Conservation (phyloP, 1,140 invertebrate genomes). For the Lepidurus couesii region DNA sequence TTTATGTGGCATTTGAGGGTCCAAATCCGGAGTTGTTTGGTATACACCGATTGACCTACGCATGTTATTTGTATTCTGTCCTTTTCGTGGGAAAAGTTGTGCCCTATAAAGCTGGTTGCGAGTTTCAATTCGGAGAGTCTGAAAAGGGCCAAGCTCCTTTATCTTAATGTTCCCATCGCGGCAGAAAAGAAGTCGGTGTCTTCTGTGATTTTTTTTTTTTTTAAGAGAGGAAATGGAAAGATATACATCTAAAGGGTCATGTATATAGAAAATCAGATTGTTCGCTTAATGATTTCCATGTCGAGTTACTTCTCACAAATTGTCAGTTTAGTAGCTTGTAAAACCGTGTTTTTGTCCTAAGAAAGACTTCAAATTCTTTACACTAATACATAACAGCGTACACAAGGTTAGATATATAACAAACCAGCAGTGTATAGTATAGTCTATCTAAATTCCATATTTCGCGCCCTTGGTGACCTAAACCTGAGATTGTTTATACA, state of each 20-base stretch:
- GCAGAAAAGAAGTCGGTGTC: not conserved
- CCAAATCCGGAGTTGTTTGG: not conserved
- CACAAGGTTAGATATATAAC: too few relatives aligned
- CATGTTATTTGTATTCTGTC: not conserved
- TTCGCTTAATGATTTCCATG: too few relatives aligned
- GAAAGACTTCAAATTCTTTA: too few relatives aligned
- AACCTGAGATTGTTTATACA: too few relatives aligned
- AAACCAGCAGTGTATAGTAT: too few relatives aligned
- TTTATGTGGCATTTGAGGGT: not conserved
- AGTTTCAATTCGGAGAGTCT: not conserved
- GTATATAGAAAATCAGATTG: too few relatives aligned
- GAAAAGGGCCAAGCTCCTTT: not conserved
- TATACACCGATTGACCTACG: not conserved
- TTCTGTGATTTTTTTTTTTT: not conserved
- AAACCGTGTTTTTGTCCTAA: too few relatives aligned
- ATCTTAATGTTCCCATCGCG: conserved; percentile 4
- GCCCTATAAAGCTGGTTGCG: not conserved
- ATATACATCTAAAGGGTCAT: not conserved
- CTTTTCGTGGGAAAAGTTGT: not conserved
- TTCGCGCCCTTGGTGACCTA: too few relatives aligned
- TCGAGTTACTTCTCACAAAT: too few relatives aligned
- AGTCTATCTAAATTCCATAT: too few relatives aligned
- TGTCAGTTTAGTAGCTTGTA: too few relatives aligned
- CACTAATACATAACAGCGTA: too few relatives aligned
- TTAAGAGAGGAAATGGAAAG: not conserved